Percentiles rank a stretch among this genome's conserved stretches.
Evolutionary conservation across 1,140 invertebrate species (phyloP).

Genomic region (Hycleus phaleratus): DNA sequence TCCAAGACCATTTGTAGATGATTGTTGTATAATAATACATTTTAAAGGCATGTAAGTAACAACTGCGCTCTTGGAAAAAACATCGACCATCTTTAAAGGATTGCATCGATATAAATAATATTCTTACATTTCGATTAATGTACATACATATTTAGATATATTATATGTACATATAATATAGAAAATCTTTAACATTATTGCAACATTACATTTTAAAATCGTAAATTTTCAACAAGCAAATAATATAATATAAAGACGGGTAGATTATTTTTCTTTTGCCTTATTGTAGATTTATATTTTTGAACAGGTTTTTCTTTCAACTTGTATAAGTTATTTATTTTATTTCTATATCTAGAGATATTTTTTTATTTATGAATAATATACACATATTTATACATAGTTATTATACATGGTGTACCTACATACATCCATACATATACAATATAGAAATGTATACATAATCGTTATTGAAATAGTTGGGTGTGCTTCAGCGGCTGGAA

Average conservation of each 20-base stretch:
- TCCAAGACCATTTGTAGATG: conserved; percentile 34
- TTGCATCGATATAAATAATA: too few relatives aligned
- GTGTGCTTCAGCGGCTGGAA: conserved; percentile 5
- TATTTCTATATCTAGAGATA: neutral
- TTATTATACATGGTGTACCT: conserved; percentile 13
- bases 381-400: conserved; percentile 24
- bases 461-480: too few relatives aligned
- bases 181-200: too few relatives aligned
- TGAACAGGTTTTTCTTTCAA: conserved; percentile 21
- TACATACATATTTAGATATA: too few relatives aligned
- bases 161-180: too few relatives aligned
- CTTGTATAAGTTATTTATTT: conserved; percentile 19
- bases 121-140: too few relatives aligned
- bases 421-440: neutral
- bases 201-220: neutral
- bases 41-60: conserved; percentile 39
- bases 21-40: conserved; percentile 41
- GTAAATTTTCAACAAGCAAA: neutral
- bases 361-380: conserved; percentile 9
- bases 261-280: conserved; percentile 19
- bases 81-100: neutral
- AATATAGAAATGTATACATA: too few relatives aligned
- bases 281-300: too few relatives aligned
- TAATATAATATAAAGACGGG: conserved; percentile 14
- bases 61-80: conserved; percentile 6